Percentiles rank a stretch among this genome's conserved stretches.
Evolutionary conservation across 2,113 vertebrate species (phyloP).

Genomic region (Podocnemis expansa): DNA sequence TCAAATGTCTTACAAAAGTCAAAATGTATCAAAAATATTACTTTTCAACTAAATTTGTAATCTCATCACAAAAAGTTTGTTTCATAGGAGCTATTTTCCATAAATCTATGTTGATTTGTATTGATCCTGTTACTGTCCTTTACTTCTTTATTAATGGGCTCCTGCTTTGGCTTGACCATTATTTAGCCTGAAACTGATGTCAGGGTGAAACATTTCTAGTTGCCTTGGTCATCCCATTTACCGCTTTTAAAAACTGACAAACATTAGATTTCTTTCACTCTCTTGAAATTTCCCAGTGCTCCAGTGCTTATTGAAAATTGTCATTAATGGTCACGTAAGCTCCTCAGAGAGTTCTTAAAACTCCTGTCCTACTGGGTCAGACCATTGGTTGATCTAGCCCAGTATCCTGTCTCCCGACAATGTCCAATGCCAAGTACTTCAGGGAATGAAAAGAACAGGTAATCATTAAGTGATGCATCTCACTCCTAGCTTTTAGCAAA

Average conservation of each 20-base stretch:
- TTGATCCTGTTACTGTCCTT: neutral
- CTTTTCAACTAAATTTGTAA: neutral
- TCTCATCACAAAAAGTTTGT: neutral
- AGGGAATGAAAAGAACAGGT: no score
- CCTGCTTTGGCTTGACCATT: neutral
- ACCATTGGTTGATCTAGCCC: no score
- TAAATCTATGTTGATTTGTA: neutral
- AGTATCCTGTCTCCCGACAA: no score
- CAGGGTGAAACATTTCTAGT: neutral
- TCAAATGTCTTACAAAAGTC: neutral
- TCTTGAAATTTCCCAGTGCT: neutral
- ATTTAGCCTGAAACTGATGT: neutral
- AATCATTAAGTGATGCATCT: no score
- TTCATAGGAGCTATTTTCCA: neutral
- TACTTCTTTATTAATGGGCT: neutral
- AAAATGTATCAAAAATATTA: neutral
- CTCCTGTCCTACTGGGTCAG: neutral
- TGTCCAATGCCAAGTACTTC: no score
- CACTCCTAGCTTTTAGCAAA: no score
- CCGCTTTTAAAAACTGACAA: neutral
- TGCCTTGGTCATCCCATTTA: neutral
- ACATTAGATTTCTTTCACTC: neutral
- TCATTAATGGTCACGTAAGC: neutral
- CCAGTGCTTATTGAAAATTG: neutral
- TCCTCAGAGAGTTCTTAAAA: neutral